Evolutionary conservation across 2,888 invertebrate species (phyloP).

Genomic region (Temnothorax rugatulus): DNA sequence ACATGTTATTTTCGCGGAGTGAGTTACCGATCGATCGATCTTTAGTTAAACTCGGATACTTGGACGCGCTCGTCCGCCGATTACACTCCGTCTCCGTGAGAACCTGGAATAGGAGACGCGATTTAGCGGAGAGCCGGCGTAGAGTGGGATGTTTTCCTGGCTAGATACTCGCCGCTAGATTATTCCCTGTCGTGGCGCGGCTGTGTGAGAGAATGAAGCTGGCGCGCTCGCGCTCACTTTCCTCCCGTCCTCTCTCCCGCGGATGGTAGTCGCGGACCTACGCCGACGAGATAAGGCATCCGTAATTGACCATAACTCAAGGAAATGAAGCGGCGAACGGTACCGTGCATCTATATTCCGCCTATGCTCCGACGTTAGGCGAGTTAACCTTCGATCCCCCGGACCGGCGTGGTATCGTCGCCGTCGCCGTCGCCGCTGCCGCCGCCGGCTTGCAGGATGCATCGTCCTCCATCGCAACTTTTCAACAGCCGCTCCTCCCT

Average conservation of each 20-base stretch:
- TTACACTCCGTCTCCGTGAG: constrained; percentile 50
- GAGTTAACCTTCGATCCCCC: constrained; percentile 77
- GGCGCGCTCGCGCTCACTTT: background rate
- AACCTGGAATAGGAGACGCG: constrained; percentile 58
- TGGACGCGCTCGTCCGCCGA: constrained; percentile 29
- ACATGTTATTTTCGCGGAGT: constrained; percentile 14
- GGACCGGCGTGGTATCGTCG: constrained; percentile 12
- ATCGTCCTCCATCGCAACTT: constrained; percentile 44
- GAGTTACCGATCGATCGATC: constrained; percentile 15
- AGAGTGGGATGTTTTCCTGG: constrained; percentile 64
- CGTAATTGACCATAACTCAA: constrained; percentile 82
- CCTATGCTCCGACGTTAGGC: constrained; percentile 72
- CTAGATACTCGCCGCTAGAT: constrained; percentile 69
- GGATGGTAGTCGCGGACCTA: constrained; percentile 72
- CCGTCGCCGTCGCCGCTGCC: constrained; percentile 31
- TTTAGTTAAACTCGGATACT: constrained; percentile 28
- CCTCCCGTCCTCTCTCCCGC: constrained; percentile 12
- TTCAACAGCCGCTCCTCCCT: constrained; percentile 21
- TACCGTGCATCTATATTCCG: constrained; percentile 79
- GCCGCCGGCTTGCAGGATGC: constrained; percentile 47
- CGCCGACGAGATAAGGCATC: constrained; percentile 74
- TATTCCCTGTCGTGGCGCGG: constrained; percentile 67
- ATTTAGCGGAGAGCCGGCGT: constrained; percentile 54
- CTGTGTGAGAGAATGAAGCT: constrained; percentile 44
- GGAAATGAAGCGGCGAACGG: constrained; percentile 81